These are phyloP conservation scores for Acanthosepion esculentum DNA, from an alignment of 2,888 invertebrate species.

Conservation along the genomic window DNA sequence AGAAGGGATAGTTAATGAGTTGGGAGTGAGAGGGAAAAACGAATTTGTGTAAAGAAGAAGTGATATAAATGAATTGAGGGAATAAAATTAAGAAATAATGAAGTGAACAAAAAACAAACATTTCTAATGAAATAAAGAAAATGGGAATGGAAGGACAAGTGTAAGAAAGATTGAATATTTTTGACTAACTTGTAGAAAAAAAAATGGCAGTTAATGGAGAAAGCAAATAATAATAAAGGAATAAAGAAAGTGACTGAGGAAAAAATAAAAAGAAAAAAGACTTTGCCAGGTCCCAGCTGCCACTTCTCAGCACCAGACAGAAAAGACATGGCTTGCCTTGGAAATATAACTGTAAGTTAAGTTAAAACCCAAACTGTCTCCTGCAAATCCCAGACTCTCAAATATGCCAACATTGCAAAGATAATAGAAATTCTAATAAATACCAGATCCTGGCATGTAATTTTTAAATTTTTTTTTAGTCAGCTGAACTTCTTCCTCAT, in stretches of 20 bases:
- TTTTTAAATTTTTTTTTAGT: background rate
- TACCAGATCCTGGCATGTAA: background rate
- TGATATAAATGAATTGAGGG: too few species aligned
- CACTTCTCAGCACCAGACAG: background rate
- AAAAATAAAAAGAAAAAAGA: background rate
- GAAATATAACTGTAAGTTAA: background rate
- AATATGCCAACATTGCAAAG: slow-evolving; percentile 24
- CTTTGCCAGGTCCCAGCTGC: background rate
- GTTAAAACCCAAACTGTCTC: background rate
- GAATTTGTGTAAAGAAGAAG: too few species aligned
- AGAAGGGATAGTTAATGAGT: too few species aligned
- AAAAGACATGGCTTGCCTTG: background rate
- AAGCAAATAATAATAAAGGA: background rate
- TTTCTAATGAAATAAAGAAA: too few species aligned
- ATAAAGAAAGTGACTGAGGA: background rate
- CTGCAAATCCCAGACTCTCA: background rate
- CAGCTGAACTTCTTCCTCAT: background rate
- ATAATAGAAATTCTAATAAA: background rate
- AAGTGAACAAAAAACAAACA: too few species aligned
- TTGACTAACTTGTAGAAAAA: background rate
- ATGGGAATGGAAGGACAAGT: too few species aligned
- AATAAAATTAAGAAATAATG: too few species aligned
- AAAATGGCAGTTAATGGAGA: background rate
- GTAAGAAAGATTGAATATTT: too few species aligned
- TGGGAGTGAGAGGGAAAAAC: too few species aligned